Conservation (phyloP, 2,797 vertebrate genomes). For the Margarornis squamiger region DNA sequence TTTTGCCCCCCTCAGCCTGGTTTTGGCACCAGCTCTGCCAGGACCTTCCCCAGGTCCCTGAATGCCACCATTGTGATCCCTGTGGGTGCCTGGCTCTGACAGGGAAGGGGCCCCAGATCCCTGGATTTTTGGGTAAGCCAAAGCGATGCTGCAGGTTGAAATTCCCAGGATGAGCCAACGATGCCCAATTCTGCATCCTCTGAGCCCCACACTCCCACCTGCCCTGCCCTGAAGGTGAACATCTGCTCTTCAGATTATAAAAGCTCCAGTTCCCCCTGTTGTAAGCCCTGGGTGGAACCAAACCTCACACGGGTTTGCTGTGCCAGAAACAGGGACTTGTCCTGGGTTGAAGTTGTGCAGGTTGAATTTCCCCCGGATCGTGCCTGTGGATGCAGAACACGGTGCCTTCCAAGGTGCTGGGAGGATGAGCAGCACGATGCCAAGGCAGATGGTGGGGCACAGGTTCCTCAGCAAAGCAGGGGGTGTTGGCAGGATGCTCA, state of each 20-base stretch:
- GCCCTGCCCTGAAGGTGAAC: neutral
- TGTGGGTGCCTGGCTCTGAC: neutral
- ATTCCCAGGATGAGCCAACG: neutral
- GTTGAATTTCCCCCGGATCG: neutral
- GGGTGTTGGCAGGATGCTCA: neutral
- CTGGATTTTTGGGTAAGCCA: neutral
- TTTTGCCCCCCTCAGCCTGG: neutral
- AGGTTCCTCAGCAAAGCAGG: neutral
- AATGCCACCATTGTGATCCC: neutral
- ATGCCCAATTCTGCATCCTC: neutral
- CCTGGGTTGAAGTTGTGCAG: neutral
- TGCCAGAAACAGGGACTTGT: neutral
- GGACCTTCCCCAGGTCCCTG: neutral
- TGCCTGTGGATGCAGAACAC: neutral
- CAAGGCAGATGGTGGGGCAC: neutral
- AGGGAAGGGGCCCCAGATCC: neutral
- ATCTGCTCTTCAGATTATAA: neutral
- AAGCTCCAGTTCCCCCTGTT: neutral
- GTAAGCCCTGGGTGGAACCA: neutral
- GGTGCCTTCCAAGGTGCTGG: neutral
- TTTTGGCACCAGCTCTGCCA: neutral
- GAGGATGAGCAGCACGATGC: neutral
- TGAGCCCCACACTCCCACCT: neutral
- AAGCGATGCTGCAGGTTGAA: neutral
- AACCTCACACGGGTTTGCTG: neutral